A percentile compares a stretch with the other conserved stretches of the same genome.
Evolutionary conservation across 2,113 vertebrate species (phyloP).

Genomic region (Poeciliopsis prolifica): DNA sequence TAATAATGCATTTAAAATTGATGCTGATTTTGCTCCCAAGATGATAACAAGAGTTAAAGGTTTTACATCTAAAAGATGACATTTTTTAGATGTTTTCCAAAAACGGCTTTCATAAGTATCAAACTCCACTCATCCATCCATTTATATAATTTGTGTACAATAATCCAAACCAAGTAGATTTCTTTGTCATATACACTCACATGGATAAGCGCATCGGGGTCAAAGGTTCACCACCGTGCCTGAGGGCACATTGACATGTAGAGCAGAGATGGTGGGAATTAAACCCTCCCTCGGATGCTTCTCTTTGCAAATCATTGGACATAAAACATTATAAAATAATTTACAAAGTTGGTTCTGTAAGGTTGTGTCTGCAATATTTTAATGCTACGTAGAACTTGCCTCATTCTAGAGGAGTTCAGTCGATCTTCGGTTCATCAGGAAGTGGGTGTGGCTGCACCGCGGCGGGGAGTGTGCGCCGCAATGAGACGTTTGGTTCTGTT

Average conservation of each 20-base stretch:
- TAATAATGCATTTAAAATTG: no score
- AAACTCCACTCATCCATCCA: background rate
- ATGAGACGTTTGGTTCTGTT: constrained; percentile 21
- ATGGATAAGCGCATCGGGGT: background rate
- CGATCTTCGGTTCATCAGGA: background rate
- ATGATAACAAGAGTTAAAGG: background rate
- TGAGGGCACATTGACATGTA: background rate
- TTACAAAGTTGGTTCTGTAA: no score
- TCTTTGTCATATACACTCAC: background rate
- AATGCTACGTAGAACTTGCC: background rate
- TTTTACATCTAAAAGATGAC: background rate
- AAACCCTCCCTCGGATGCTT: background rate
- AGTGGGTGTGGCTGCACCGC: no score
- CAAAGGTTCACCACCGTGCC: constrained; percentile 3
- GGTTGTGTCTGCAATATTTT: background rate
- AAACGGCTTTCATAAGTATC: background rate
- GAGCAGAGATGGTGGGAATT: background rate
- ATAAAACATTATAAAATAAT: background rate
- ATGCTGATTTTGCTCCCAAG: no score
- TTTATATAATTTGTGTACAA: background rate
- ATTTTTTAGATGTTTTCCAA: background rate
- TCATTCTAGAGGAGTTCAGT: background rate
- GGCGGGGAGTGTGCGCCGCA: background rate
- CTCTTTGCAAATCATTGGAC: background rate
- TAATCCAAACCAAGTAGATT: background rate